Percentiles rank a stretch among this genome's conserved stretches.
phyloP scores from a whole-genome alignment of 2,888 invertebrate species.

The Coenonympha arcania region DNA sequence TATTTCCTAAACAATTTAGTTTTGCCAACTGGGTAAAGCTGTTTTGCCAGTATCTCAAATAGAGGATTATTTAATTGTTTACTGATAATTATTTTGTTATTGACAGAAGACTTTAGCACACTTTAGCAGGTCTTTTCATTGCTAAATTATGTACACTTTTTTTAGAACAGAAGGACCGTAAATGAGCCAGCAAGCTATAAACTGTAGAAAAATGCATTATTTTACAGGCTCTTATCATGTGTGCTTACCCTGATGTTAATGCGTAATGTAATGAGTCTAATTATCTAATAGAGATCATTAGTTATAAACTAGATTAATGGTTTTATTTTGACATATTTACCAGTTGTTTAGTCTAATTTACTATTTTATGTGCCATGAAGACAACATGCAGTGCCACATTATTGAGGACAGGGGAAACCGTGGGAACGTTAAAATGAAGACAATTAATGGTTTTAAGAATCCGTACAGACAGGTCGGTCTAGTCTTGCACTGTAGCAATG shows the following conservation, averaged over 20 bases:
- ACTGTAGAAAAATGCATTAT: no score
- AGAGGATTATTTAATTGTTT: no score
- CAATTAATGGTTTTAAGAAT: constrained; percentile 63
- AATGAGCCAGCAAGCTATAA: no score
- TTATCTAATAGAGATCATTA: neutral
- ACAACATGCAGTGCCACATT: constrained; percentile 70
- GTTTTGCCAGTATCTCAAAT: no score
- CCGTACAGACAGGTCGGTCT: constrained; percentile 66
- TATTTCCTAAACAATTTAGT: no score
- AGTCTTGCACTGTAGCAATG: constrained; percentile 33
- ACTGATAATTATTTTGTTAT: no score
- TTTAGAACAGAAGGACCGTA: no score
- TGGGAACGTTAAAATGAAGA: constrained; percentile 68
- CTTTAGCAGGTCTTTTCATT: no score
- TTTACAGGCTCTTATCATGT: neutral
- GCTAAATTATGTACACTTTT: no score
- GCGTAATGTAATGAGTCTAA: neutral
- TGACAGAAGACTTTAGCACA: no score
- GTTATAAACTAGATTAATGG: constrained; percentile 14
- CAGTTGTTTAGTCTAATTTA: constrained; percentile 28
- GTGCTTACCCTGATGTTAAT: neutral
- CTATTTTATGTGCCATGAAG: constrained; percentile 60
- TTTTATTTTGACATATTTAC: constrained; percentile 9
- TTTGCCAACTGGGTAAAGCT: no score
- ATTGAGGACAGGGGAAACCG: constrained; percentile 60